A percentile compares a stretch with the other conserved stretches of the same genome.
phyloP scores from a whole-genome alignment of 2,797 vertebrate species.

The Molossus alvarezi region DNA sequence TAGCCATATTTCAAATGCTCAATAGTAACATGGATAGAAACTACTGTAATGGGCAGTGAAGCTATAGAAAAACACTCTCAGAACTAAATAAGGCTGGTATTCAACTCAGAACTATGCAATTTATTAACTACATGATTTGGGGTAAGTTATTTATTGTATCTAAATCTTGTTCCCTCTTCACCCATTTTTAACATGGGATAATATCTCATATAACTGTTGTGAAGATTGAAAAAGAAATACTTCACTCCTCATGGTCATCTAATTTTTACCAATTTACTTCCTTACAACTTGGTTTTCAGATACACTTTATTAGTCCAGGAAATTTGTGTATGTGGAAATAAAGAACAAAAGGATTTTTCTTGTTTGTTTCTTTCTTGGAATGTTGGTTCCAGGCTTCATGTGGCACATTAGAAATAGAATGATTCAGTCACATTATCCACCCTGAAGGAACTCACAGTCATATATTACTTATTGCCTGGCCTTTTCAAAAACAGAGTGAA shows the following conservation, averaged over 20 bases:
- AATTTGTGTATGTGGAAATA: neutral
- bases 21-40: neutral
- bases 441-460: neutral
- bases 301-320: neutral
- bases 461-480: neutral
- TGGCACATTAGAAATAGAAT: neutral
- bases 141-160: neutral
- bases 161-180: neutral
- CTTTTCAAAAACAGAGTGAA: slow-evolving; percentile 12
- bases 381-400: neutral
- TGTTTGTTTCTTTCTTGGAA: neutral
- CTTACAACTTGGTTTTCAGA: neutral
- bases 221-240: neutral
- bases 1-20: neutral
- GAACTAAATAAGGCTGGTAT: neutral
- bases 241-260: neutral
- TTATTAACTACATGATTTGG: neutral
- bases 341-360: neutral
- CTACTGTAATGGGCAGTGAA: neutral
- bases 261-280: neutral
- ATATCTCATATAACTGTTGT: neutral
- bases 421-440: neutral
- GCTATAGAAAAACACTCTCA: neutral
- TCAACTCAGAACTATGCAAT: neutral
- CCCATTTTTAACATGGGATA: neutral